Evolutionary conservation across 2,888 invertebrate genomes (phyloP).

Genomic region (Germaria angustata): DNA sequence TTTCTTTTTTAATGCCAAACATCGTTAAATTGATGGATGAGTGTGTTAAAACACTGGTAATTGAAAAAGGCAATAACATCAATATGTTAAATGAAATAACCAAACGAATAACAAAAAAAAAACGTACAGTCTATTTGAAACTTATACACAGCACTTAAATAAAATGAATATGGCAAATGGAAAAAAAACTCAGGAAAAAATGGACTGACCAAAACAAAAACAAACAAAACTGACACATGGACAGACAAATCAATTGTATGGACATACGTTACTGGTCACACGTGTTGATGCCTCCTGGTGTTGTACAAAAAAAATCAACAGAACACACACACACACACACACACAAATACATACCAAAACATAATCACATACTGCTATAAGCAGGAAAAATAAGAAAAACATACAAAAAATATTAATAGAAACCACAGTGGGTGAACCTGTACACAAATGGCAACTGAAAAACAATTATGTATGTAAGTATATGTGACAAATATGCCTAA

Average conservation of each 20-base stretch:
- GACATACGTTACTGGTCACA: slow-evolving; percentile 32
- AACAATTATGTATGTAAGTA: too few species aligned
- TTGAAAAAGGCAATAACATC: slow-evolving; percentile 65
- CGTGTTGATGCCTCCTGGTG: slow-evolving; percentile 60
- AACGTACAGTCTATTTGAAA: background rate
- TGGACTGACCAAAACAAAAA: slow-evolving; percentile 29
- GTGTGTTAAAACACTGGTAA: slow-evolving; percentile 60
- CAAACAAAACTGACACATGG: slow-evolving; percentile 15
- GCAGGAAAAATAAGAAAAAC: background rate
- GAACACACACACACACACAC: background rate
- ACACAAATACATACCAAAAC: too few species aligned
- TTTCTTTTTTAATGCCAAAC: slow-evolving; percentile 51
- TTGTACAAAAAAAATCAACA: slow-evolving; percentile 15
- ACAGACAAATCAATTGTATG: background rate
- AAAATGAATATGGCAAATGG: background rate
- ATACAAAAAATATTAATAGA: slow-evolving; percentile 19
- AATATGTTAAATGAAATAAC: slow-evolving; percentile 43
- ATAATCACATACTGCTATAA: background rate
- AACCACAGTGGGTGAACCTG: slow-evolving; percentile 25
- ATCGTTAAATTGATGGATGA: slow-evolving; percentile 66
- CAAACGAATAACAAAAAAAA: background rate
- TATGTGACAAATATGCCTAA: background rate
- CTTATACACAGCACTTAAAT: slow-evolving; percentile 28
- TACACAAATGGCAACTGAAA: background rate
- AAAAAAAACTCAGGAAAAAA: slow-evolving; percentile 8